Conservation (phyloP, 2,888 invertebrate genomes). For the Tetragonisca angustula region DNA sequence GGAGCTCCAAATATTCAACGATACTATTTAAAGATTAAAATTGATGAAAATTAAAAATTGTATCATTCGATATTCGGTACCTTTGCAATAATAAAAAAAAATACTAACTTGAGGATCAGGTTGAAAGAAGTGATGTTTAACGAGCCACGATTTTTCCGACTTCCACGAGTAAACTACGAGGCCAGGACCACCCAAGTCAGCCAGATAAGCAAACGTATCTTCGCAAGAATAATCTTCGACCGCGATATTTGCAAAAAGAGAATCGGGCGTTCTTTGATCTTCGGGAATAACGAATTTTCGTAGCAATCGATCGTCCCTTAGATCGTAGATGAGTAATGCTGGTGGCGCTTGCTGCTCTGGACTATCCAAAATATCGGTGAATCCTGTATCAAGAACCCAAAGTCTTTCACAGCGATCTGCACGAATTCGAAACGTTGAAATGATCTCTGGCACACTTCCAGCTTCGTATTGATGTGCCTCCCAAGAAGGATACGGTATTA, state of each 20-base stretch:
- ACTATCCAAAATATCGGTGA: slow-evolving; percentile 86
- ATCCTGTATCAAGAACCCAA: slow-evolving; percentile 92
- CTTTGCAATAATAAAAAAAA: neutral
- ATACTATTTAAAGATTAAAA: neutral
- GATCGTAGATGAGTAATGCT: slow-evolving; percentile 89
- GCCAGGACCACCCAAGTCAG: slow-evolving; percentile 89
- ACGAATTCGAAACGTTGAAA: slow-evolving; percentile 90
- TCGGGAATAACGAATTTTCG: slow-evolving; percentile 88
- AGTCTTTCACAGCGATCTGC: slow-evolving; percentile 91
- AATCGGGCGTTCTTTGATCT: slow-evolving; percentile 88
- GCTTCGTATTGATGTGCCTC: slow-evolving; percentile 88
- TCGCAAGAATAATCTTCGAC: slow-evolving; percentile 90
- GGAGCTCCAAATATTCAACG: too few species aligned
- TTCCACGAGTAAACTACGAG: slow-evolving; percentile 92
- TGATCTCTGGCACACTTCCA: slow-evolving; percentile 87
- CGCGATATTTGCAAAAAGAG: slow-evolving; percentile 91
- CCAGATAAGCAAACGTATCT: slow-evolving; percentile 90
- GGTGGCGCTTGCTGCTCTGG: slow-evolving; percentile 86
- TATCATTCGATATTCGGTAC: neutral
- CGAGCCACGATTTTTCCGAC: slow-evolving; percentile 89
- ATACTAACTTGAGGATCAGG: slow-evolving; percentile 87
- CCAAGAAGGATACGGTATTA: slow-evolving; percentile 93
- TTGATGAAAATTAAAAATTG: neutral
- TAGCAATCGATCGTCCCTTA: slow-evolving; percentile 89
- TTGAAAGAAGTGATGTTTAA: slow-evolving; percentile 89